Percentiles rank a stretch among this genome's conserved stretches.
Evolutionary conservation across 2,888 invertebrate species (phyloP).

Genomic region (Phaedon cochleariae): DNA sequence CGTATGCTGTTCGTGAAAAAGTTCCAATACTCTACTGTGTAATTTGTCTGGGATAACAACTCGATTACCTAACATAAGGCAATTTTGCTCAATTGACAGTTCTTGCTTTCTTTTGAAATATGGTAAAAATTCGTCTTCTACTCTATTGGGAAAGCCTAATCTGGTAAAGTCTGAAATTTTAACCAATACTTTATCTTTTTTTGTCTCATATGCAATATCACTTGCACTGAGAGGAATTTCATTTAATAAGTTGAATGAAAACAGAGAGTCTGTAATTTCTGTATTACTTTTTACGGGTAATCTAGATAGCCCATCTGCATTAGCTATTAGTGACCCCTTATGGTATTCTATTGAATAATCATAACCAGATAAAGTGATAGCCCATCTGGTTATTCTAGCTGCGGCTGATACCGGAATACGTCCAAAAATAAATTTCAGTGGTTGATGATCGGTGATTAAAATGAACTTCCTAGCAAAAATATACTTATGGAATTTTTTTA

Average conservation of each 20-base stretch:
- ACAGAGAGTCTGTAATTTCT: slow-evolving; percentile 7
- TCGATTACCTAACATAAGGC: slow-evolving; percentile 31
- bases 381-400: slow-evolving; percentile 16
- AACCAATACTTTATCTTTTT: not conserved
- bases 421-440: slow-evolving; percentile 38
- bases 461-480: slow-evolving; percentile 16
- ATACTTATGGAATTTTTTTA: slow-evolving; percentile 26
- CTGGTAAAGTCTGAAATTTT: slow-evolving; percentile 7
- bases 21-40: slow-evolving; percentile 22
- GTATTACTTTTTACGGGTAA: slow-evolving; percentile 1
- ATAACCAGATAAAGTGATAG: slow-evolving; percentile 1
- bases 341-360: slow-evolving; percentile 24
- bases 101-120: slow-evolving; percentile 30
- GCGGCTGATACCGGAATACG: slow-evolving; percentile 34
- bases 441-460: slow-evolving; percentile 36
- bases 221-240: slow-evolving; percentile 2
- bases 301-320: slow-evolving; percentile 10
- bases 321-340: not conserved
- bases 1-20: slow-evolving; percentile 39
- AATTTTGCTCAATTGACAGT: slow-evolving; percentile 36
- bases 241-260: slow-evolving; percentile 9
- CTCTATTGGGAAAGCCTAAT: slow-evolving; percentile 29
- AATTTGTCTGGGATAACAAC: slow-evolving; percentile 33
- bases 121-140: slow-evolving; percentile 25
- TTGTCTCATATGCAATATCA: slow-evolving; percentile 13